A percentile compares a stretch with the other conserved stretches of the same genome.
Evolutionary conservation across 1,140 invertebrate genomes (phyloP).

Genomic region (Cydia fagiglandana): DNA sequence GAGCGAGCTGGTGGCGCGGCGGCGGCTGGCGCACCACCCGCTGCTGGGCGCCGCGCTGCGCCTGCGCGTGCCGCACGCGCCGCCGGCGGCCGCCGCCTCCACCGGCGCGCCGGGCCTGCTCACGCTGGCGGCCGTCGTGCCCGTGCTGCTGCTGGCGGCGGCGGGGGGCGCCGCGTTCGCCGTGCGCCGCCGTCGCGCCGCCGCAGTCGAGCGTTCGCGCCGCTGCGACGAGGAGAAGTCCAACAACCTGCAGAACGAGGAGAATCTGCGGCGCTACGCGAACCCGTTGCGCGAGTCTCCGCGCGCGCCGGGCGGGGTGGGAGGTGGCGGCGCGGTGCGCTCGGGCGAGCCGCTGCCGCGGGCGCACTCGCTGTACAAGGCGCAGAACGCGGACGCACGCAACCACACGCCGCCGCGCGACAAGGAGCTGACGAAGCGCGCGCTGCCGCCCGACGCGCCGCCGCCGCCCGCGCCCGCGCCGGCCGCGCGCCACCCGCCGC

Average conservation of each 20-base stretch:
- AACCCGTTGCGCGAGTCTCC: constrained; percentile 79
- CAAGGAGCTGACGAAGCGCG: constrained; percentile 89
- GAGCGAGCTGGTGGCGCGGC: constrained; percentile 61
- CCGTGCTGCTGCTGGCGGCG: constrained; percentile 83
- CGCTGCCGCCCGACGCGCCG: constrained; percentile 76
- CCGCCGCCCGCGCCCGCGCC: constrained; percentile 39
- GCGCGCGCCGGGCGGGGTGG: constrained; percentile 58
- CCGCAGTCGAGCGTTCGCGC: constrained; percentile 81
- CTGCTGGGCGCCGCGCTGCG: constrained; percentile 84
- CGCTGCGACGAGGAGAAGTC: constrained; percentile 91
- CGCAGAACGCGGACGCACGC: constrained; percentile 86
- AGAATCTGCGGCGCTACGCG: constrained; percentile 87
- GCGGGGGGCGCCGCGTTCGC: constrained; percentile 87
- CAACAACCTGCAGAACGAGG: constrained; percentile 93
- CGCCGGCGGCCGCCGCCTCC: constrained; percentile 81
- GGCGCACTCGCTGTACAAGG: constrained; percentile 85
- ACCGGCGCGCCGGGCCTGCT: constrained; percentile 85
- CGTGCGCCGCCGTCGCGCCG: constrained; percentile 79
- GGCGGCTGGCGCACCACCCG: constrained; percentile 69
- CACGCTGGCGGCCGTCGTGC: constrained; percentile 84
- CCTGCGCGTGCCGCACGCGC: constrained; percentile 85
- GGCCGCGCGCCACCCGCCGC: constrained; percentile 59
- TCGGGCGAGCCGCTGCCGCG: constrained; percentile 80
- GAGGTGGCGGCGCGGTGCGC: constrained; percentile 51
- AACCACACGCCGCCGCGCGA: constrained; percentile 89